These are phyloP conservation scores for Cisticola juncidis DNA, from an alignment of 2,113 vertebrate species.

Conservation along the genomic window DNA sequence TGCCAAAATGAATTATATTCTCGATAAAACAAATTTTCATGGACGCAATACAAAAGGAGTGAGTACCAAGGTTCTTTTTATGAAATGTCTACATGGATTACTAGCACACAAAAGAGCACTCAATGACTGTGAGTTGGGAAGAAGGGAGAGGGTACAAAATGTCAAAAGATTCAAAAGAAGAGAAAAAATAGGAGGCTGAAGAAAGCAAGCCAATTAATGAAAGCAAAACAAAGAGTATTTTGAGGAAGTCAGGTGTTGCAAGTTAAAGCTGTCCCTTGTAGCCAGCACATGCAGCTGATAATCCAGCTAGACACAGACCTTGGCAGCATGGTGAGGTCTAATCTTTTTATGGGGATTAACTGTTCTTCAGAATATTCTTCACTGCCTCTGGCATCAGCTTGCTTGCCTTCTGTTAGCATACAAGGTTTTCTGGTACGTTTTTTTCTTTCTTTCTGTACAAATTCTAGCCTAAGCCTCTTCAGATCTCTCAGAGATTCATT, in stretches of 20 bases:
- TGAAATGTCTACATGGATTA: constrained; percentile 12
- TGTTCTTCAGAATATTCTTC: constrained; percentile 41
- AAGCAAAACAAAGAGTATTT: constrained; percentile 36
- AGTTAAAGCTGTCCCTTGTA: constrained; percentile 43
- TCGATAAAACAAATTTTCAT: constrained; percentile 45
- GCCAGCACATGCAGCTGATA: constrained; percentile 5
- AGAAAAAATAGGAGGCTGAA: neutral
- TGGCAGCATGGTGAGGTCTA: neutral
- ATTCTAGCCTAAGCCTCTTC: neutral
- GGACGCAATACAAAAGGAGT: neutral
- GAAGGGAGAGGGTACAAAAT: neutral
- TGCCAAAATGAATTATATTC: neutral
- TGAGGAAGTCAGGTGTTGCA: constrained; percentile 49
- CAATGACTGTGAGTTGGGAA: neutral
- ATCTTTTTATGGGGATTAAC: constrained; percentile 55
- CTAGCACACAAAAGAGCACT: constrained; percentile 6
- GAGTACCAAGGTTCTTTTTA: constrained; percentile 8
- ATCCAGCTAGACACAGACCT: constrained; percentile 35
- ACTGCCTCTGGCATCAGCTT: neutral
- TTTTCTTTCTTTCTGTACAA: neutral
- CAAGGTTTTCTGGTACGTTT: neutral
- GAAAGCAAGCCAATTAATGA: constrained; percentile 30
- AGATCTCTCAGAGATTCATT: neutral
- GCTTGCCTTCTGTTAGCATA: neutral
- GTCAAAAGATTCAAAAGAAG: constrained; percentile 9